Evolutionary conservation across 2,113 vertebrate species (phyloP), one percentile per base, ranked within the genome.

Genomic region (Neofelis nebulosa): DNA sequence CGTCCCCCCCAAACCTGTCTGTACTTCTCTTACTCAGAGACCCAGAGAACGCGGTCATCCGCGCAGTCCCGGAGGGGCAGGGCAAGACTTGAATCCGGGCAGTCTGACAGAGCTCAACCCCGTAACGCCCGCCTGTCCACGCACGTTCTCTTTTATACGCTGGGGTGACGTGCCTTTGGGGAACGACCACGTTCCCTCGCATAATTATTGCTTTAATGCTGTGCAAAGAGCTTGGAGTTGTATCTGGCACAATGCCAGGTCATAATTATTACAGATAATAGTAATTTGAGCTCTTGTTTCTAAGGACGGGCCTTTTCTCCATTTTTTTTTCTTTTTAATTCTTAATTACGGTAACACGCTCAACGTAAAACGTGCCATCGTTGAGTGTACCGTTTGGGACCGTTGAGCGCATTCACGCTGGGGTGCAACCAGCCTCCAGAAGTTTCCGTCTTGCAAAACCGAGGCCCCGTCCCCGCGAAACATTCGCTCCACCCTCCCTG

Each of bases 351-450:
- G 5, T 55, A 19, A 95, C 68, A 68, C 2, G 7, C 4, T 41
- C n/a, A 57, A 23, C 3, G 4, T 61, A 52, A 9, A 57, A 57
- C 11, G 25, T 13, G 4, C 13, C 45, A 15, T 38, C 25, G 31
- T 21, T 6, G 16, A 10, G 11, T 2, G 29, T 10, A 0, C 4
- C 1, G 27, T 19, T 38, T 5, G 1, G 5, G 2, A 7, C 5
- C 29, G 27, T 68, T 18, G 15, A 9, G 45, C 14, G 2, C 31
- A 2, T 4, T 16, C 52, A 4, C 16, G 6, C 3, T 1, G 13
- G 9, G 1, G 12, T 10, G 1, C 7, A 7, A 1, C 45, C 15
- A 19, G 0, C 6, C 63, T 41, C 91, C 36, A 13, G 36, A 33
- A 13, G 23, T 12, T 45, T 18, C 18, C 61, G 3, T 78, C n/a